Conservation (phyloP, 2,888 invertebrate genomes). For the Eristalis tenax region DNA sequence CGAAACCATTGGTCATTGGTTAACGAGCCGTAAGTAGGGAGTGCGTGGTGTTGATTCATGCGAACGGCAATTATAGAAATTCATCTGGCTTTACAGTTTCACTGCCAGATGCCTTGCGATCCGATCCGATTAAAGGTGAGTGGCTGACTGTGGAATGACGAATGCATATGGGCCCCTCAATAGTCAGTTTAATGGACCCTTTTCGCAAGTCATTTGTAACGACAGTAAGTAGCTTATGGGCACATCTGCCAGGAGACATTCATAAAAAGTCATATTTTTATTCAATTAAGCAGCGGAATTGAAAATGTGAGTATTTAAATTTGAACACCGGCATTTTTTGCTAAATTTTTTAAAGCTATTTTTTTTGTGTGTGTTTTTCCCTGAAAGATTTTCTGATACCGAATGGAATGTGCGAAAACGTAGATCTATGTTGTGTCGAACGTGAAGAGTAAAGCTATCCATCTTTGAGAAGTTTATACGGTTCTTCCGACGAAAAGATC, state of each 20-base stretch:
- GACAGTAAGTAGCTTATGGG: background rate
- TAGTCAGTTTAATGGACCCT: background rate
- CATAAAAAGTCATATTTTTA: background rate
- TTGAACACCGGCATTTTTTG: background rate
- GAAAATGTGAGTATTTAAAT: background rate
- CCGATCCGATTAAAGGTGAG: background rate
- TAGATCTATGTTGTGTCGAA: too few relatives aligned
- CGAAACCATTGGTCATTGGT: background rate
- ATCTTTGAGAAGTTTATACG: too few relatives aligned
- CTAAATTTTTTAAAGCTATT: background rate
- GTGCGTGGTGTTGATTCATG: background rate
- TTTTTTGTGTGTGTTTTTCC: too few relatives aligned
- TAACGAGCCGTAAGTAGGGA: background rate
- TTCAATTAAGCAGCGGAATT: background rate
- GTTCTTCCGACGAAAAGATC: too few relatives aligned
- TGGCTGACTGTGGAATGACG: background rate
- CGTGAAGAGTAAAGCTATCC: too few relatives aligned
- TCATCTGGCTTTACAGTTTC: background rate
- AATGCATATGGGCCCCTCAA: background rate
- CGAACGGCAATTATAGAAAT: conserved; percentile 4
- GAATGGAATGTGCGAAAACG: too few relatives aligned
- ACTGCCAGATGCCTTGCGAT: background rate
- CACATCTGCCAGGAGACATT: background rate
- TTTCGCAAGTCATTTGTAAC: background rate
- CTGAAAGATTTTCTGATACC: too few relatives aligned